Conservation (phyloP, 2,113 vertebrate species). For the Telmatochromis bifrenatus region DNA sequence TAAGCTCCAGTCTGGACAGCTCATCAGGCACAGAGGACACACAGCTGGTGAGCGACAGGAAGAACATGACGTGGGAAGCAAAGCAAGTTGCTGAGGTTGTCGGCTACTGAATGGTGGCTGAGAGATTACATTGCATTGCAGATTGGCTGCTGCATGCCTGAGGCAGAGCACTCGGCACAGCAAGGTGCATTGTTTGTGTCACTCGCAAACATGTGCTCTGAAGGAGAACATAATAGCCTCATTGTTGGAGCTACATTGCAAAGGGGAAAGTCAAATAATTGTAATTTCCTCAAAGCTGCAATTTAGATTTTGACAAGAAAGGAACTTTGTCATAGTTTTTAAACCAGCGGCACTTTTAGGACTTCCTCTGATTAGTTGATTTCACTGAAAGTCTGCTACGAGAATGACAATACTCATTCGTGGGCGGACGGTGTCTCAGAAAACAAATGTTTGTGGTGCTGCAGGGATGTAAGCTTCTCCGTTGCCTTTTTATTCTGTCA, state of each 20-base stretch:
- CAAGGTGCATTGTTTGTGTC: constrained; percentile 6
- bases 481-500: background rate
- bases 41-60: background rate
- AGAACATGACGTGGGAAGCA: background rate
- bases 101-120: background rate
- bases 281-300: background rate
- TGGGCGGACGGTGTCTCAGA: background rate
- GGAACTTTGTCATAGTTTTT: background rate
- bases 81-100: constrained; percentile 8
- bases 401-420: background rate
- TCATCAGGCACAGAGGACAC: background rate
- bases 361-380: background rate
- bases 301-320: background rate
- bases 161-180: background rate
- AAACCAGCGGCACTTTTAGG: background rate
- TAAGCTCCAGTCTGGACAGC: background rate
- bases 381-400: background rate
- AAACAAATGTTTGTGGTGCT: background rate
- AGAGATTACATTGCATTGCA: background rate
- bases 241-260: background rate
- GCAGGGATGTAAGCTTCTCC: background rate
- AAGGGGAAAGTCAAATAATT: background rate
- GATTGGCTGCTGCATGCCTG: constrained; percentile 1
- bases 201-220: background rate
- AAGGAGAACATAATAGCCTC: background rate